Percentiles rank a stretch among this genome's conserved stretches.
Conservation (phyloP, 1,140 invertebrate species). For the Macrosteles quadrilineatus region DNA sequence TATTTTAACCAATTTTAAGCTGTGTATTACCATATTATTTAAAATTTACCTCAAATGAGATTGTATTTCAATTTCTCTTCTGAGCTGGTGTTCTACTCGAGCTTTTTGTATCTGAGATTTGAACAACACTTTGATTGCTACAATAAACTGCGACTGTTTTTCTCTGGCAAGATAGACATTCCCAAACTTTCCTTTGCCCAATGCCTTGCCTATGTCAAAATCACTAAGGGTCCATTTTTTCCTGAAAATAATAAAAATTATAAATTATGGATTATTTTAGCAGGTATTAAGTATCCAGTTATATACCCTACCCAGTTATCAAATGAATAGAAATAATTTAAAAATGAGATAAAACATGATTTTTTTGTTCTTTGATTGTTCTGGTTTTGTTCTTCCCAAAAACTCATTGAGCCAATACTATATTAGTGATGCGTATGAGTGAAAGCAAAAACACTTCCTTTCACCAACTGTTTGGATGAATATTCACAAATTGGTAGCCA, state of each 20-base stretch:
- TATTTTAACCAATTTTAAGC: neutral
- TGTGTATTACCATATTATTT: conserved; percentile 3
- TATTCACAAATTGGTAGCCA: too few species aligned
- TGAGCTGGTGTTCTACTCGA: conserved; percentile 90
- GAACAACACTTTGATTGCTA: conserved; percentile 95
- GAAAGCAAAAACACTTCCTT: neutral
- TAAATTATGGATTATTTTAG: neutral
- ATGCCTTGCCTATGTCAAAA: conserved; percentile 92
- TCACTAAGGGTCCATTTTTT: conserved; percentile 81
- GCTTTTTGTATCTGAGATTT: conserved; percentile 88
- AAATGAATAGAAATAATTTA: conserved; percentile 12
- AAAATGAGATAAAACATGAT: neutral
- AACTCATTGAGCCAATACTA: neutral
- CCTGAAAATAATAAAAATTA: conserved; percentile 36
- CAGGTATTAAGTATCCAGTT: neutral
- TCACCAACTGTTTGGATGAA: too few species aligned
- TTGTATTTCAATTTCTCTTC: conserved; percentile 92
- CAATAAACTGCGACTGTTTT: conserved; percentile 87
- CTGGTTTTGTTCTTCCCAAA: neutral
- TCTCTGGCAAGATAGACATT: conserved; percentile 97
- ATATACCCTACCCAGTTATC: neutral
- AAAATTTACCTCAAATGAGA: conserved; percentile 67
- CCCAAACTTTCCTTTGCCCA: conserved; percentile 98
- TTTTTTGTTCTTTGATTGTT: neutral
- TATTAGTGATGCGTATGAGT: neutral